phyloP scores from a whole-genome alignment of 2,888 invertebrate genomes.

The Alloscopus bannaensis region DNA sequence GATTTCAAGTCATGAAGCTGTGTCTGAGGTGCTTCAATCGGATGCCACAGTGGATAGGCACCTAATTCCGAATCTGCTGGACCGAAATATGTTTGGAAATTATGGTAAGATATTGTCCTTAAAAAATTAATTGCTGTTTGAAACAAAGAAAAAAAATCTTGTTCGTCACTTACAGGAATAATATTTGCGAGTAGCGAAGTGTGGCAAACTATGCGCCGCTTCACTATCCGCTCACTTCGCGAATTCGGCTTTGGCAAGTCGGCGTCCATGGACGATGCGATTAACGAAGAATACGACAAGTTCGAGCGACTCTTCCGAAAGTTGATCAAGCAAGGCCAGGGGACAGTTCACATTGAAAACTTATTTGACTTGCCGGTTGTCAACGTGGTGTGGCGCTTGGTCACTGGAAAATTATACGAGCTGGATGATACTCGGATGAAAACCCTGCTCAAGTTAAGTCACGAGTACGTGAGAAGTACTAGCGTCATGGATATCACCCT shows the following conservation, averaged over 20 bases:
- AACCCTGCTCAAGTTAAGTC: slow-evolving; percentile 14
- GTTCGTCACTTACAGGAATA: slow-evolving; percentile 15
- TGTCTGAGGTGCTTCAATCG: no score
- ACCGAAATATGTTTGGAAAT: neutral
- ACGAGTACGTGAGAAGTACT: neutral
- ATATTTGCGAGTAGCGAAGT: slow-evolving; percentile 3
- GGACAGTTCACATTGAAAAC: neutral
- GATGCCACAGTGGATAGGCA: neutral
- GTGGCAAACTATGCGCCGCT: slow-evolving; percentile 18
- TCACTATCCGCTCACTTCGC: slow-evolving; percentile 23
- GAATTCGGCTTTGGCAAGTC: slow-evolving; percentile 54
- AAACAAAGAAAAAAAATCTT: no score
- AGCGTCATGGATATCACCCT: slow-evolving; percentile 15
- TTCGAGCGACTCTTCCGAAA: neutral
- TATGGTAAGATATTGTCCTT: neutral
- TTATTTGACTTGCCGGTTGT: slow-evolving; percentile 24
- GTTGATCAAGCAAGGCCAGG: neutral
- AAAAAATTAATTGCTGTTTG: neutral
- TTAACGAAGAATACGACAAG: slow-evolving; percentile 41
- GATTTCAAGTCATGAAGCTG: no score
- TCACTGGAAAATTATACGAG: slow-evolving; percentile 38
- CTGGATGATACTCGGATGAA: slow-evolving; percentile 34
- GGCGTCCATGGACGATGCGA: slow-evolving; percentile 42
- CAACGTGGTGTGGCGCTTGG: slow-evolving; percentile 44
- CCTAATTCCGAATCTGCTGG: neutral